Evolutionary conservation across 2,797 vertebrate genomes (phyloP), one percentile per base, ranked within the genome.

Genomic region (Eulemur coronatus): DNA sequence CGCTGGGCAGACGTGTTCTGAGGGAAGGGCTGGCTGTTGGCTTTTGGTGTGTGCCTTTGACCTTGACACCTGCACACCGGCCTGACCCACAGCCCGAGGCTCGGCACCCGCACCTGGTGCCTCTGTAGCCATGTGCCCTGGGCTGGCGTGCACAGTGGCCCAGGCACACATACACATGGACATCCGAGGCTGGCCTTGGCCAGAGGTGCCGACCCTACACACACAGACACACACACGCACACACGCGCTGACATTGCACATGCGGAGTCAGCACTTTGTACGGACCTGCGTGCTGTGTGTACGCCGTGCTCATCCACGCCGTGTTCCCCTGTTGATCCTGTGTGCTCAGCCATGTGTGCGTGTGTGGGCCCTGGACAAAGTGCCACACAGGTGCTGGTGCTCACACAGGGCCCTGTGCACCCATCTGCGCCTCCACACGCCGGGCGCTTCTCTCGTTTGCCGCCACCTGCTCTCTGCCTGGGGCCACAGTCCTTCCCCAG

Each of bases 221-320:
- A 7, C 38, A 1, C 41, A 5, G 30, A 2, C 15, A 43, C 43
- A 7, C 7, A 43, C 43, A 43, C 43, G 1, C 18, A 41, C 24
- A 2, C 15, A 14, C 30, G 9, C 1, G 26, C 24, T 18, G 28
- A 30, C 26, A 4, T 1, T 5, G 30, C 2, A 4, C 24, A 6
- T 8, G n/a, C 2, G 1, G 22, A 33, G 69, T 43, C 15, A 4
- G 67, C 20, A 4, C 14, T 14, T 38, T 9, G 13, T 10, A 1
- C 0, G 7, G 6, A 41, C 78, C 5, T 18, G 0, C 0, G 1
- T 18, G 35, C 93, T 3, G 7, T 11, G 14, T 20, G 0, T 1
- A 20, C 38, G 14, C 24, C 0, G 48, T 48, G 7, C 57, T 26
- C 35, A 15, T 4, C 38, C 15, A 0, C 0, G 1, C 59, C 17